These are phyloP conservation scores for Drosophila watanabei DNA, from an alignment of 1,140 invertebrate species.

Conservation along the genomic window DNA sequence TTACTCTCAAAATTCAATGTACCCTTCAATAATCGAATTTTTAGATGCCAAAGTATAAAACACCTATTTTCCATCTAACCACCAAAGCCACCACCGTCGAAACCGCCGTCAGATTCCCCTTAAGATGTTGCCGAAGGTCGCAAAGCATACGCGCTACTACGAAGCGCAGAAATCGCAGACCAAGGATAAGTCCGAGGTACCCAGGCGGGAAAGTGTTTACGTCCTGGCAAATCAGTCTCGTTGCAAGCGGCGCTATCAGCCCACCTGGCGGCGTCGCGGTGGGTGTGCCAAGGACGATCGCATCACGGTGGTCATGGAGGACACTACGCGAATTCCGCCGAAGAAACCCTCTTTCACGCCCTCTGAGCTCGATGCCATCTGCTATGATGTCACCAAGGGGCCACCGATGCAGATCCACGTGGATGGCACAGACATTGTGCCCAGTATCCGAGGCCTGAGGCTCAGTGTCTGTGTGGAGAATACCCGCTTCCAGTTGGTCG, in stretches of 20 bases:
- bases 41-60: conserved; percentile 27
- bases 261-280: conserved; percentile 20
- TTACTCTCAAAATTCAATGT: conserved; percentile 58
- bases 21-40: conserved; percentile 5
- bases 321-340: not conserved
- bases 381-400: conserved; percentile 47
- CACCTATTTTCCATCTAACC: not conserved
- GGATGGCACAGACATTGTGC: conserved; percentile 30
- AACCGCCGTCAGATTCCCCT: conserved; percentile 35
- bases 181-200: not conserved
- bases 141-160: conserved; percentile 26
- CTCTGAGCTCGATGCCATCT: conserved; percentile 43
- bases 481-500: conserved; percentile 57
- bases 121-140: conserved; percentile 30
- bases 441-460: conserved; percentile 47
- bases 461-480: conserved; percentile 69
- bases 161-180: conserved; percentile 46
- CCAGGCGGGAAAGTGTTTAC: conserved; percentile 47
- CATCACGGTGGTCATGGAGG: conserved; percentile 47
- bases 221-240: conserved; percentile 6
- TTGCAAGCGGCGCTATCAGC: conserved; percentile 8
- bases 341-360: not conserved
- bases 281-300: conserved; percentile 8
- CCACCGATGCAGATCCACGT: conserved; percentile 7
- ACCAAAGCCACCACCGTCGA: not conserved